phyloP scores from a whole-genome alignment of 2,888 invertebrate genomes.

The Cinara cedri region DNA sequence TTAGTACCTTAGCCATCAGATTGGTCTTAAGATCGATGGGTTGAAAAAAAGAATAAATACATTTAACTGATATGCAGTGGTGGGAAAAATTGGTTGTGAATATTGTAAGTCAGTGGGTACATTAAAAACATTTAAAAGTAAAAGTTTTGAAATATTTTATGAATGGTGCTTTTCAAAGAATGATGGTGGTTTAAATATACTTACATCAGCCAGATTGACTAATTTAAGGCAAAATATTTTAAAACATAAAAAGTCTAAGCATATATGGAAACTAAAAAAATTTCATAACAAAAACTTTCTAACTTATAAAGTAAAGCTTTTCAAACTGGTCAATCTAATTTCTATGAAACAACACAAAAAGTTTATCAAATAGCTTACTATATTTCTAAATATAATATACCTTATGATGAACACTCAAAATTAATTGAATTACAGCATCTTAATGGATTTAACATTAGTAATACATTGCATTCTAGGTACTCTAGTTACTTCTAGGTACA shows the following conservation, averaged over 20 bases:
- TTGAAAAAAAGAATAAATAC: neutral
- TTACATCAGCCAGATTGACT: too few species aligned
- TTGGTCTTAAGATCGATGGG: neutral
- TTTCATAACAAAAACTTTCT: too few species aligned
- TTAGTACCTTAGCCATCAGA: neutral
- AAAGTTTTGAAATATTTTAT: neutral
- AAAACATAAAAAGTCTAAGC: neutral
- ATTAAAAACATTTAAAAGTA: neutral
- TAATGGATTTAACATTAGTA: neutral
- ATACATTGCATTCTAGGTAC: conserved; percentile 6
- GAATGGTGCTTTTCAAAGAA: too few species aligned
- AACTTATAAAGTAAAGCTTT: too few species aligned
- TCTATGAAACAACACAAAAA: neutral
- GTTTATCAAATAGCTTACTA: neutral
- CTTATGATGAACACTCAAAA: conserved; percentile 15
- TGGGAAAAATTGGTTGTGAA: conserved; percentile 10
- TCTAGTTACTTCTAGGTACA: neutral
- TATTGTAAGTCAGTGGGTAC: neutral
- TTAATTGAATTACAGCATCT: conserved; percentile 14
- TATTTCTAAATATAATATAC: conserved; percentile 4
- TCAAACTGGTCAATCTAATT: neutral
- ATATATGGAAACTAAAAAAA: conserved; percentile 9
- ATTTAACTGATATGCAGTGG: neutral
- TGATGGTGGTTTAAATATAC: too few species aligned
- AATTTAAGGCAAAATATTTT: conserved; percentile 6